phyloP scores from a whole-genome alignment of 2,888 invertebrate genomes.

The Scotopteryx bipunctaria region DNA sequence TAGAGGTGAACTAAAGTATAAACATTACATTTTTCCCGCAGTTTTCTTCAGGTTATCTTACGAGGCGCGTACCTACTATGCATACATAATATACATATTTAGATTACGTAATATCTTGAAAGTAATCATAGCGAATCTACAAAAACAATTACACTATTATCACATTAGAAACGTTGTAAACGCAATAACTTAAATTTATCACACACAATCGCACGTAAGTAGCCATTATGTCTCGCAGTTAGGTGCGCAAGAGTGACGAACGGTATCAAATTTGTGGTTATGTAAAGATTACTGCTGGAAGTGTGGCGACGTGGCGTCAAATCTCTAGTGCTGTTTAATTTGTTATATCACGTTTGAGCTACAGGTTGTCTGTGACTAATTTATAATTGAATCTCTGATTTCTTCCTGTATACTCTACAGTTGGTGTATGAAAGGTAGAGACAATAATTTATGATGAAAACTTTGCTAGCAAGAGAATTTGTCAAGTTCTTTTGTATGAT shows the following conservation, averaged over 20 bases:
- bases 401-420: no score
- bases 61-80: no score
- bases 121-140: not conserved
- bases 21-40: no score
- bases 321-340: slow-evolving; percentile 39
- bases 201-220: not conserved
- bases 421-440: no score
- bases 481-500: no score
- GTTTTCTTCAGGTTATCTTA: no score
- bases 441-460: no score
- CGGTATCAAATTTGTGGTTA: slow-evolving; percentile 41
- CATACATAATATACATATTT: no score
- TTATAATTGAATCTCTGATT: not conserved
- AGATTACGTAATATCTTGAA: slow-evolving; percentile 30
- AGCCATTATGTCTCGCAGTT: slow-evolving; percentile 14
- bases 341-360: slow-evolving; percentile 28
- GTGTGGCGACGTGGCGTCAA: slow-evolving; percentile 32
- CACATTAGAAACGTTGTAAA: not conserved
- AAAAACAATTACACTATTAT: not conserved
- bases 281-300: slow-evolving; percentile 45
- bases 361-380: slow-evolving; percentile 17
- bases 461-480: no score
- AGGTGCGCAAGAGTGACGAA: slow-evolving; percentile 35
- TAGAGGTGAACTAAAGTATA: no score
- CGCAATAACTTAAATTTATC: not conserved